phyloP scores from a whole-genome alignment of 2,113 vertebrate genomes.

The Tachysurus vachellii region DNA sequence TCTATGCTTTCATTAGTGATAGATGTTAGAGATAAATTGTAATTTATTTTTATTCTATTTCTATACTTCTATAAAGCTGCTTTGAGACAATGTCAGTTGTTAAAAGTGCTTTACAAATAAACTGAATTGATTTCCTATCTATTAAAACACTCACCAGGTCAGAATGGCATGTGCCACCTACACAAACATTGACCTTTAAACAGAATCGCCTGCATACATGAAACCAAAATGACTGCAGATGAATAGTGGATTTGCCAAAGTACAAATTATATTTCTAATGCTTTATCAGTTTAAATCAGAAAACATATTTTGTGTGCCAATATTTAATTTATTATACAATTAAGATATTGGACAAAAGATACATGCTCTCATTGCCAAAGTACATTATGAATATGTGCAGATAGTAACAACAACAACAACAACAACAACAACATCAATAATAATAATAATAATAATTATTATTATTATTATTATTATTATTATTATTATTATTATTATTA shows the following conservation, averaged over 20 bases:
- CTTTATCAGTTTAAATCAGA: neutral
- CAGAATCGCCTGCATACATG: neutral
- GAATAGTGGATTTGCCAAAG: too few relatives aligned
- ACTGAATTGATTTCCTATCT: neutral
- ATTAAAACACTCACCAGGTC: slow-evolving; percentile 10
- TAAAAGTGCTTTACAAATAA: too few relatives aligned
- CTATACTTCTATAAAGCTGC: too few relatives aligned
- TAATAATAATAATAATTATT: too few relatives aligned
- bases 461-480: too few relatives aligned
- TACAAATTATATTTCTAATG: neutral
- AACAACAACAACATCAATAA: neutral
- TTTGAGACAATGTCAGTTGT: too few relatives aligned
- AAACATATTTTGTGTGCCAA: neutral
- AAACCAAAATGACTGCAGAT: neutral
- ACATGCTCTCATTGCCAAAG: too few relatives aligned
- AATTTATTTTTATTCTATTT: too few relatives aligned
- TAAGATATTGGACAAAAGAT: neutral
- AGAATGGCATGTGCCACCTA: slow-evolving; percentile 2
- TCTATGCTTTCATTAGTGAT: too few relatives aligned
- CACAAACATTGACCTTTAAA: slow-evolving; percentile 38
- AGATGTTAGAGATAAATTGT: too few relatives aligned
- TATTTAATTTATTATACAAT: neutral
- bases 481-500: too few relatives aligned
- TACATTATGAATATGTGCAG: neutral
- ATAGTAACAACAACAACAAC: neutral